Evolutionary conservation across 2,113 vertebrate species (phyloP).

Genomic region (Lepus timidus): DNA sequence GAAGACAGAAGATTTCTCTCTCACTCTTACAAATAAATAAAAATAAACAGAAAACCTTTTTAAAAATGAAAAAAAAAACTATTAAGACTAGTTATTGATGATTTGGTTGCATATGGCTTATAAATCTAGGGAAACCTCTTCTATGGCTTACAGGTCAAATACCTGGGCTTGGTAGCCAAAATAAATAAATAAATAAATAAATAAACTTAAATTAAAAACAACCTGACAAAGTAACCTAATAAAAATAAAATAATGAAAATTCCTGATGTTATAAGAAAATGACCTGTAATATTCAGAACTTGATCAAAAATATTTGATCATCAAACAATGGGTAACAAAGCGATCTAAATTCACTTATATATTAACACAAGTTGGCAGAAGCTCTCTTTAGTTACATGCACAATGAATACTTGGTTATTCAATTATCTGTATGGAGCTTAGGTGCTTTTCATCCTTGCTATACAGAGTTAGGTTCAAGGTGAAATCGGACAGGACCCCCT

Average conservation of each 20-base stretch:
- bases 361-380: neutral
- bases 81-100: neutral
- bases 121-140: neutral
- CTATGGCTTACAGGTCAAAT: neutral
- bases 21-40: no score
- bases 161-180: neutral
- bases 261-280: slow-evolving; percentile 12
- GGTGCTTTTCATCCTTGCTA: neutral
- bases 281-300: neutral
- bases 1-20: no score
- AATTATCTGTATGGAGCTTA: neutral
- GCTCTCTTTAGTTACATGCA: neutral
- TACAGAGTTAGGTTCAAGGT: neutral
- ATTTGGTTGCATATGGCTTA: neutral
- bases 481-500: no score
- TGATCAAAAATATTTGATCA: neutral
- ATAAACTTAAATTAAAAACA: neutral
- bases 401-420: neutral
- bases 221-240: neutral
- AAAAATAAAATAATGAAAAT: slow-evolving; percentile 51
- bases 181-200: no score
- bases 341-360: slow-evolving; percentile 1
- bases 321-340: neutral
- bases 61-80: neutral
- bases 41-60: no score